Evolutionary conservation across 2,888 invertebrate genomes (phyloP).

Genomic region (Catocala fraxini): DNA sequence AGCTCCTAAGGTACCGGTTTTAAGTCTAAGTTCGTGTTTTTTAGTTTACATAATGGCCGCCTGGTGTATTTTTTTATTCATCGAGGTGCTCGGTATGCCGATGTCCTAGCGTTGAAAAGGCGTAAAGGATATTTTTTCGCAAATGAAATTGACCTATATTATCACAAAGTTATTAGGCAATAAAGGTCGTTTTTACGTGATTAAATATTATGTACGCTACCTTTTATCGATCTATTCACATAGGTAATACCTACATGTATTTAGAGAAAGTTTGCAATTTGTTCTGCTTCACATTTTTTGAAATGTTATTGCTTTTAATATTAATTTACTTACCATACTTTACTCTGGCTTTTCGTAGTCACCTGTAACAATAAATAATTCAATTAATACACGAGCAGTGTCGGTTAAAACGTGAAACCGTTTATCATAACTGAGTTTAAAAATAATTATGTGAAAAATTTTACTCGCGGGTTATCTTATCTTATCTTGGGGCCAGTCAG

Average conservation of each 20-base stretch:
- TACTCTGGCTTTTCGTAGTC: too few species aligned
- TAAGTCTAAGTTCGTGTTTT: neutral
- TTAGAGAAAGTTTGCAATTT: too few species aligned
- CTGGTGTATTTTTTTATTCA: neutral
- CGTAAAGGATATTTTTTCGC: neutral
- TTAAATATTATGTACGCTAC: too few species aligned
- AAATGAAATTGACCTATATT: neutral
- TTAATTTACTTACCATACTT: neutral
- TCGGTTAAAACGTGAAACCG: neutral
- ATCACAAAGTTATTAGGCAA: neutral
- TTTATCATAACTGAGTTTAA: neutral
- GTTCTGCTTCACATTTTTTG: too few species aligned
- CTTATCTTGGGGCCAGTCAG: too few species aligned
- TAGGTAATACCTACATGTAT: too few species aligned
- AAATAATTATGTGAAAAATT: neutral
- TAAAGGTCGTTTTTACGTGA: too few species aligned
- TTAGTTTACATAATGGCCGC: neutral
- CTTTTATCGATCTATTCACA: too few species aligned
- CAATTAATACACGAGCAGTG: neutral
- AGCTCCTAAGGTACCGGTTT: constrained; percentile 11
- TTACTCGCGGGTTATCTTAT: too few species aligned
- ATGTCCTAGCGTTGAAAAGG: neutral
- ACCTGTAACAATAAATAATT: constrained; percentile 7
- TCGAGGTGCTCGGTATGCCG: neutral
- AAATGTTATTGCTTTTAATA: too few species aligned